These are phyloP conservation scores for Gonocerus acuteangulatus DNA, from an alignment of 2,888 invertebrate species.

Conservation along the genomic window DNA sequence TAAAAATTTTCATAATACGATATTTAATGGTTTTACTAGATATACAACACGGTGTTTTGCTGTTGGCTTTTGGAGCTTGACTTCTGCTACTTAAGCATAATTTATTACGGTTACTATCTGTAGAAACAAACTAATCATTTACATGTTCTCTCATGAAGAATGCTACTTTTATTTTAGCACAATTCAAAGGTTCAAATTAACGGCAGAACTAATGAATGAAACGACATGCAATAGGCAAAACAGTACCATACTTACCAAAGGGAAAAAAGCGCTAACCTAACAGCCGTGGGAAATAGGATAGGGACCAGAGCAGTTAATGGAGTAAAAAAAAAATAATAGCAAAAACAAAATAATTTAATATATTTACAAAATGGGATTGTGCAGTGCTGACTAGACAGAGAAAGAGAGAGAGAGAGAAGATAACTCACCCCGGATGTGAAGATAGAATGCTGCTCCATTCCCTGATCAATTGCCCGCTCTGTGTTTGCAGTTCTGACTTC, in stretches of 20 bases:
- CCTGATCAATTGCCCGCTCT: slow-evolving; percentile 49
- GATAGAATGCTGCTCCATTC: slow-evolving; percentile 52
- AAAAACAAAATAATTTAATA: slow-evolving; percentile 12
- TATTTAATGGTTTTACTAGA: too few relatives aligned
- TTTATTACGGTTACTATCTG: too few relatives aligned
- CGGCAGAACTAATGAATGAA: too few relatives aligned
- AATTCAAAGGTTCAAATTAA: too few relatives aligned
- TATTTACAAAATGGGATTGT: slow-evolving; percentile 10
- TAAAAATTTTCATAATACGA: too few relatives aligned
- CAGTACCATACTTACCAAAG: slow-evolving; percentile 8
- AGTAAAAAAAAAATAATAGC: slow-evolving; percentile 8
- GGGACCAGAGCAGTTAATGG: not conserved
- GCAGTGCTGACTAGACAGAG: not conserved
- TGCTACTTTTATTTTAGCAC: too few relatives aligned
- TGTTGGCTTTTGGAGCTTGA: too few relatives aligned
- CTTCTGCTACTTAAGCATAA: too few relatives aligned
- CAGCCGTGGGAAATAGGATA: slow-evolving; percentile 11
- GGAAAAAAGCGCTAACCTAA: slow-evolving; percentile 6
- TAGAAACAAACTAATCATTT: too few relatives aligned
- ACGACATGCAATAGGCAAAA: not conserved
- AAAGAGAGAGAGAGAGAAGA: slow-evolving; percentile 2
- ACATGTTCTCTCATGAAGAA: too few relatives aligned
- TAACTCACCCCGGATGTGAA: slow-evolving; percentile 42
- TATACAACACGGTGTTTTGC: too few relatives aligned
- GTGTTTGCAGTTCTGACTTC: slow-evolving; percentile 47